Percentiles rank a stretch among this genome's conserved stretches.
Evolutionary conservation across 2,113 vertebrate genomes (phyloP).

Genomic region (Crotalus viridis): DNA sequence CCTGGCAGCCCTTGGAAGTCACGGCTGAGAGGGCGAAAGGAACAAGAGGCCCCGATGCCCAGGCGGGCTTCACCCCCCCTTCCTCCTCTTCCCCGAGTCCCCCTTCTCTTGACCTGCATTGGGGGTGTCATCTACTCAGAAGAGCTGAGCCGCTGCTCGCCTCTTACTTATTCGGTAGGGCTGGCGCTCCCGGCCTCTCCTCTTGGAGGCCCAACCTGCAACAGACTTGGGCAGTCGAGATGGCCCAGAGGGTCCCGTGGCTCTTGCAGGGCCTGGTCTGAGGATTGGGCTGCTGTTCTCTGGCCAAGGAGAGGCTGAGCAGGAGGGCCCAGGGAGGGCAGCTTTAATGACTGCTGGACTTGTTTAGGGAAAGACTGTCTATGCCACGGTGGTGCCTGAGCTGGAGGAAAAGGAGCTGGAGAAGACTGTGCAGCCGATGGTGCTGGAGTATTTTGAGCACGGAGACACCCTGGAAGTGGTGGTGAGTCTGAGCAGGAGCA

Average conservation of each 20-base stretch:
- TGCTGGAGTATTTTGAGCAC: conserved; percentile 85
- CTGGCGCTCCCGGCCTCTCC: not conserved
- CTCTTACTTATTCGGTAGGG: not conserved
- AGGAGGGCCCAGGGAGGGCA: not conserved
- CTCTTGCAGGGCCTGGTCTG: not conserved
- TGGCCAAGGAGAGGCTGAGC: not conserved
- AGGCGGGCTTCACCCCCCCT: not conserved
- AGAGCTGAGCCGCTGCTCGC: fast-evolving
- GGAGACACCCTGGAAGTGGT: conserved; percentile 85
- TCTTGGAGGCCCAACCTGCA: not conserved
- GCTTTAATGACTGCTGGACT: not conserved
- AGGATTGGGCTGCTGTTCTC: not conserved
- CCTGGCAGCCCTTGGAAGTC: not conserved
- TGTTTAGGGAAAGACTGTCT: conserved; percentile 81
- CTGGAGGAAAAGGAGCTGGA: conserved; percentile 80
- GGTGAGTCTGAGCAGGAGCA: conserved; percentile 53
- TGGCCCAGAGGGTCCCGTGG: not conserved
- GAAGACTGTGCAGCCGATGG: conserved; percentile 83
- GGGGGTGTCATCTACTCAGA: not conserved
- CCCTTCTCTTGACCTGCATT: not conserved
- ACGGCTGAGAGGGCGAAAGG: not conserved
- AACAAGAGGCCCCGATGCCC: not conserved
- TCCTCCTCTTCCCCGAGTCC: not conserved
- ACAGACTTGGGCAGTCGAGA: not conserved
- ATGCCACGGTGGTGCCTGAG: conserved; percentile 81